Evolutionary conservation across 1,140 invertebrate genomes (phyloP).

Genomic region (Laodelphax striatellus): DNA sequence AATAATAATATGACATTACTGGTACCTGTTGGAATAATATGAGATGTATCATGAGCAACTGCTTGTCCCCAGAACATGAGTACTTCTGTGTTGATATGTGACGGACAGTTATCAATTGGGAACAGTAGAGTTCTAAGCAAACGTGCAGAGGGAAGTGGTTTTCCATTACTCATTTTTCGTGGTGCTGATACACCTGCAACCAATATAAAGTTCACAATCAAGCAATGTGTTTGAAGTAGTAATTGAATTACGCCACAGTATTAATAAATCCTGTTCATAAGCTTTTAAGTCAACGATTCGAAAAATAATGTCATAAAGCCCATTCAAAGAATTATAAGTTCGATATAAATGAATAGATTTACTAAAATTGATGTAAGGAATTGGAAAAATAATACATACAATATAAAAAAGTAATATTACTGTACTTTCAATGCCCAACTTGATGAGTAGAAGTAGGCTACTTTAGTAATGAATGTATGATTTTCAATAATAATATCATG

Average conservation of each 20-base stretch:
- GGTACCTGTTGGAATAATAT: slow-evolving; percentile 9
- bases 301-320: not conserved
- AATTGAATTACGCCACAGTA: too few relatives aligned
- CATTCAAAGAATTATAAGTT: not conserved
- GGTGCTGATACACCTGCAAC: slow-evolving; percentile 34
- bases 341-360: not conserved
- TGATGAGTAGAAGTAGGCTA: too few relatives aligned
- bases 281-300: not conserved
- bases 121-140: slow-evolving; percentile 35
- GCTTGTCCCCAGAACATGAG: slow-evolving; percentile 47
- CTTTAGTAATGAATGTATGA: too few relatives aligned
- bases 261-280: not conserved
- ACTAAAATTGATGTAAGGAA: too few relatives aligned
- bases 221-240: too few relatives aligned
- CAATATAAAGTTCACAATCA: not conserved
- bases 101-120: slow-evolving; percentile 29
- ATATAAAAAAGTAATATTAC: too few relatives aligned
- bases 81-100: slow-evolving; percentile 29
- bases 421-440: too few relatives aligned
- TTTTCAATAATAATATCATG: too few relatives aligned
- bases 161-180: slow-evolving; percentile 32
- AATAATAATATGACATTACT: too few relatives aligned
- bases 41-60: slow-evolving; percentile 41
- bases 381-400: too few relatives aligned
- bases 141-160: slow-evolving; percentile 36